phyloP scores from a whole-genome alignment of 35 echinoderm and acorn worm species.

The Strongylocentrotus purpuratus region DNA sequence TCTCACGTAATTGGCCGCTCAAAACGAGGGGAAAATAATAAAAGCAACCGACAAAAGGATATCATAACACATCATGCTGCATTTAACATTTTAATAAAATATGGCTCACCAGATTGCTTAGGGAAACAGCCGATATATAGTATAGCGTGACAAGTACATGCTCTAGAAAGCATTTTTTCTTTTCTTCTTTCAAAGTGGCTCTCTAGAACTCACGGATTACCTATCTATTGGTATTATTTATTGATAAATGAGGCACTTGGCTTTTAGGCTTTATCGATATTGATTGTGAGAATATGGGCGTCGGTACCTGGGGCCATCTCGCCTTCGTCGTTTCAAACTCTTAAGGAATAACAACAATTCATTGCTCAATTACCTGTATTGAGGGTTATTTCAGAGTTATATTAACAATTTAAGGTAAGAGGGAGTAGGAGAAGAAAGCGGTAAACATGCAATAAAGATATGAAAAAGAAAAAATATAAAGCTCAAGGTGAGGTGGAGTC shows the following conservation, averaged over 20 bases:
- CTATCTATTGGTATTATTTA: neutral
- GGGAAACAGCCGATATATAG: neutral
- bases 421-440: no score
- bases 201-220: neutral
- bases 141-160: neutral
- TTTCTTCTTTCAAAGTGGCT: neutral
- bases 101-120: neutral
- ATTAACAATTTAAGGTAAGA: neutral
- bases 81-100: neutral
- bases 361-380: neutral
- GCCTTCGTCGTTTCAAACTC: neutral
- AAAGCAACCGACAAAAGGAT: neutral
- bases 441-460: no score
- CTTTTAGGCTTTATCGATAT: neutral
- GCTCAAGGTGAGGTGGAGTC: no score
- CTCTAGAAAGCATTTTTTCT: neutral
- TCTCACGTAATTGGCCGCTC: neutral
- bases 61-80: neutral
- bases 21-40: neutral
- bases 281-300: neutral
- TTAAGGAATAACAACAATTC: neutral
- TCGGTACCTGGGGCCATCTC: neutral
- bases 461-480: no score
- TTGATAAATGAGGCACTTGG: neutral
- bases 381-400: neutral